Evolutionary conservation across 2,113 vertebrate genomes (phyloP).

Genomic region (Catagonus wagneri): DNA sequence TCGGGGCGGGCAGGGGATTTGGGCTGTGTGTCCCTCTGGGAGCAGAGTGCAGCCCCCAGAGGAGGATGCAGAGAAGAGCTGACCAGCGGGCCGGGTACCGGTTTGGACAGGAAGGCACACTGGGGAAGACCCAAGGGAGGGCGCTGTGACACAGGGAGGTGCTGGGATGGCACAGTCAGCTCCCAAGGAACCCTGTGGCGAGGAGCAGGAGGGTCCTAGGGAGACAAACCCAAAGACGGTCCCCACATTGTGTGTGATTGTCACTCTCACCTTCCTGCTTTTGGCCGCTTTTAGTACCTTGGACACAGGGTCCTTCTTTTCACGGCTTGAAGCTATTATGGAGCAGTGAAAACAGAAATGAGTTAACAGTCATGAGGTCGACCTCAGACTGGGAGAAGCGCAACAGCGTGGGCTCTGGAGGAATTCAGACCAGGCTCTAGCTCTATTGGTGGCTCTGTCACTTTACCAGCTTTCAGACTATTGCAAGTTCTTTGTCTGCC

Average conservation of each 20-base stretch:
- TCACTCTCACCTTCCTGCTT: background rate
- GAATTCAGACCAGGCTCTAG: background rate
- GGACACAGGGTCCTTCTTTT: background rate
- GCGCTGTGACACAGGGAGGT: background rate
- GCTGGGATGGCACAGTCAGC: background rate
- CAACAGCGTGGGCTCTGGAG: background rate
- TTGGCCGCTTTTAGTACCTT: background rate
- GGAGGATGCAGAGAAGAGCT: background rate
- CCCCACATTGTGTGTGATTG: background rate
- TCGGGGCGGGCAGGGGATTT: background rate
- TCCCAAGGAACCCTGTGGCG: background rate
- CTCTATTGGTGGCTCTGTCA: too few species aligned
- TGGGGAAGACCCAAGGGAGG: background rate
- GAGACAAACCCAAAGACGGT: background rate
- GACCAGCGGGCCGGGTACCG: background rate
- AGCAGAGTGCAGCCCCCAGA: background rate
- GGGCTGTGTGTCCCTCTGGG: background rate
- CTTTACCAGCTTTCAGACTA: too few species aligned
- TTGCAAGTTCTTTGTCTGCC: too few species aligned
- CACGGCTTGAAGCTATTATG: background rate
- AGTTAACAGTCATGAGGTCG: background rate
- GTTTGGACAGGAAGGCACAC: background rate
- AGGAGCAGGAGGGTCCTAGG: background rate
- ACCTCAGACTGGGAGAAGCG: background rate
- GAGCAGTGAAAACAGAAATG: background rate